Evolutionary conservation across 2,113 vertebrate genomes (phyloP).

Genomic region (Pterophyllum scalare): DNA sequence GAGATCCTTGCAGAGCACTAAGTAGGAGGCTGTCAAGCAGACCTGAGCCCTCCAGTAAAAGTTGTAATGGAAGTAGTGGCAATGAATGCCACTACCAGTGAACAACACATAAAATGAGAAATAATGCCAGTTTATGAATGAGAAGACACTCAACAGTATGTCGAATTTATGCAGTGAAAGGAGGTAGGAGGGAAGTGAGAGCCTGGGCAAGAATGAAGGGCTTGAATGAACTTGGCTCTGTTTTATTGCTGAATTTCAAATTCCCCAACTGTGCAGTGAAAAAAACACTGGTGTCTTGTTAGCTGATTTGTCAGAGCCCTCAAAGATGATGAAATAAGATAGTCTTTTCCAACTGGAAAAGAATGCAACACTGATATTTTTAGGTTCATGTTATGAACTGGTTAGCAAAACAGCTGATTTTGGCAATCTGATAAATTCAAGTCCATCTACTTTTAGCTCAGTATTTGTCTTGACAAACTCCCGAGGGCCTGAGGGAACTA

Average conservation of each 20-base stretch:
- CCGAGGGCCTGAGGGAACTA: neutral
- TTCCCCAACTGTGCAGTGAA: neutral
- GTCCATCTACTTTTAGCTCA: neutral
- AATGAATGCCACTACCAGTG: neutral
- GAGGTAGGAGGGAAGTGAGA: neutral
- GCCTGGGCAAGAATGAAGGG: neutral
- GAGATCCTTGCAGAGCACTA: neutral
- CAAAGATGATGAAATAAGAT: neutral
- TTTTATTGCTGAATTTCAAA: neutral
- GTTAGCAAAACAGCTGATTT: neutral
- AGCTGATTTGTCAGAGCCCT: neutral
- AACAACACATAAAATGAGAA: neutral
- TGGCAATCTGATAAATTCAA: neutral
- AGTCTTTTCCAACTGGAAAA: neutral
- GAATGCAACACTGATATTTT: neutral
- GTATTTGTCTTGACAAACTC: neutral
- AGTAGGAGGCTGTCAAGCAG: neutral
- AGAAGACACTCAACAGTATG: neutral
- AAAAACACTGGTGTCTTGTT: neutral
- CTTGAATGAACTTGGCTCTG: neutral
- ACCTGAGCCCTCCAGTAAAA: neutral
- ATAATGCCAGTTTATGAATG: constrained; percentile 6
- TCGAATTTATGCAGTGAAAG: neutral
- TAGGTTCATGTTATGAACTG: neutral
- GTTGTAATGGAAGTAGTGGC: constrained; percentile 1